phyloP scores from a whole-genome alignment of 2,888 invertebrate genomes.

The Aethes cnicana region DNA sequence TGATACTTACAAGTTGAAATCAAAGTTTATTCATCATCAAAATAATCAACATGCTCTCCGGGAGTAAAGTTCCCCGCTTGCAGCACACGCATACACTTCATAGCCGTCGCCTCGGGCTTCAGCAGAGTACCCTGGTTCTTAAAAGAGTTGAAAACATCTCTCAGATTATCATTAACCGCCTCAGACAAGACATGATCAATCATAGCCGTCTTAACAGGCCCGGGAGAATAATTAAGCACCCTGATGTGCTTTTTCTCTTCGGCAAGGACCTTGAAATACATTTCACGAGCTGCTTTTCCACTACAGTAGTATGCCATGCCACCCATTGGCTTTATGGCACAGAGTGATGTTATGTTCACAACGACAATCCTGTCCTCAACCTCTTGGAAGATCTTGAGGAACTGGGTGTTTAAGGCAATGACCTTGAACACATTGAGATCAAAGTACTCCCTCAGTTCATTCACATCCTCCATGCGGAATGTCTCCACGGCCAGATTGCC shows the following conservation, averaged over 20 bases:
- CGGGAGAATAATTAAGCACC: constrained; percentile 95
- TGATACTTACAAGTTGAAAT: too few species aligned
- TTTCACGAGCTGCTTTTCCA: constrained; percentile 94
- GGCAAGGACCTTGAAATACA: constrained; percentile 93
- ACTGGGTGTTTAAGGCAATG: constrained; percentile 86
- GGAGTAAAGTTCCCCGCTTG: constrained; percentile 87
- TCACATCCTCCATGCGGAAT: constrained; percentile 83
- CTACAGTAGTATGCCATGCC: constrained; percentile 92
- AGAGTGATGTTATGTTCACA: constrained; percentile 93
- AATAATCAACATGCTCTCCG: constrained; percentile 93
- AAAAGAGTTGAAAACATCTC: constrained; percentile 83
- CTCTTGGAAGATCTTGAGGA: constrained; percentile 84
- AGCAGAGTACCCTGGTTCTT: constrained; percentile 85
- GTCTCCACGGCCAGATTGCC: constrained; percentile 87
- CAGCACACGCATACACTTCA: constrained; percentile 87
- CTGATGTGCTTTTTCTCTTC: constrained; percentile 88
- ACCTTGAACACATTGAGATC: constrained; percentile 90
- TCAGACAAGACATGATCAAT: constrained; percentile 84
- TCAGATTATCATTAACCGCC: constrained; percentile 83
- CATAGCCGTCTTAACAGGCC: constrained; percentile 96
- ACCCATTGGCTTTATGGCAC: constrained; percentile 89
- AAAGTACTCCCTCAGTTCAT: constrained; percentile 85
- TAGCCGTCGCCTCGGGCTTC: constrained; percentile 88
- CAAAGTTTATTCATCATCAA: constrained; percentile 82
- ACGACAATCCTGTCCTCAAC: constrained; percentile 71